Base-by-base conservation (phyloP, 53 echinoderm and acorn worm genomes). In the Luidia sarsii region DNA sequence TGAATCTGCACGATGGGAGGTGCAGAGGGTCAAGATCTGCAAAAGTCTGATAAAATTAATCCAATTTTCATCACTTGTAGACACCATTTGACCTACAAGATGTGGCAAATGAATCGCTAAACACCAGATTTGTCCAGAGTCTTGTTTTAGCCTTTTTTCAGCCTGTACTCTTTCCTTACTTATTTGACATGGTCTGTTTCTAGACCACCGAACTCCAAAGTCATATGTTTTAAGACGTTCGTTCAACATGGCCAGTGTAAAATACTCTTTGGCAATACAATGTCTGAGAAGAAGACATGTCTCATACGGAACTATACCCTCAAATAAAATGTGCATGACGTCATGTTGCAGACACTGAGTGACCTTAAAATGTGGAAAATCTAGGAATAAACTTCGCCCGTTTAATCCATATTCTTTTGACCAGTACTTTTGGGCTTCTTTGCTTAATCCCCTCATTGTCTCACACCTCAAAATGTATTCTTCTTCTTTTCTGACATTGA, bases 321-420 rank as follows among this genome's bases (percentile, higher is more conserved):
- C 91, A 18, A 90, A 49, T 2, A 90, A 51, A 34, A 86, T 29
- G 46, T 90, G 91, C 91, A 91, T 87, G 41, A 83, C 86, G 55
- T 87, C 91, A 70, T 87, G 83, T 4, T 83, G 64, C 11, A 91
- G 35, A 20, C 70, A 79, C 21, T 79, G 65, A 48, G 81, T 75
- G 20, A 91, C 30, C 11, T 37, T 54, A 75, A 91, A 91, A 21
- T 43, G 62, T 25, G 50, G 36, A 69, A 91, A 71, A n/a, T 71
- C 48, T 49, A 87, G 32, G 14, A 91, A 65, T 35, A 69, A 39
- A 71, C 92, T 91, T 55, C 19, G 70, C 24, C 27, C 73, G 39
- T 91, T 91, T 19, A 91, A 71, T 43, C 92, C 92, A 81, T 75
- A 88, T 45, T 77, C 49, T 66, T 91, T 91, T 16, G 85, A 84